A percentile compares a stretch with the other conserved stretches of the same genome.
These are phyloP conservation scores for Andricus quercusramuli DNA, from an alignment of 2,888 invertebrate species.

Conservation along the genomic window DNA sequence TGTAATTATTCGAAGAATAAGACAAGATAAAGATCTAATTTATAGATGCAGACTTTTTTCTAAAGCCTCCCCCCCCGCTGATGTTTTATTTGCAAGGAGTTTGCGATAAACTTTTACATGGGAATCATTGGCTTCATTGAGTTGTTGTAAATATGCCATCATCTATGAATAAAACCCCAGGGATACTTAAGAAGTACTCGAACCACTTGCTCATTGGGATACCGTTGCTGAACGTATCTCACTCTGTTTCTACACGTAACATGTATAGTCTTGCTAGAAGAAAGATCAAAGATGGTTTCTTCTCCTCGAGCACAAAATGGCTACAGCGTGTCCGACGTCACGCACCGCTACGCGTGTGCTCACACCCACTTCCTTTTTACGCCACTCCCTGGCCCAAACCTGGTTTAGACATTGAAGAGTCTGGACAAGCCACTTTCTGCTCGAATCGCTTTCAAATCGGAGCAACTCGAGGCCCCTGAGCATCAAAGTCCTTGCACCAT, in stretches of 20 bases:
- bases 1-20: neutral
- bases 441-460: conserved; percentile 35
- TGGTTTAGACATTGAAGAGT: conserved; percentile 56
- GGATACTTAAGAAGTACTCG: conserved; percentile 37
- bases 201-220: conserved; percentile 38
- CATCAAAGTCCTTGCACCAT: conserved; percentile 44
- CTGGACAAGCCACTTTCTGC: conserved; percentile 48
- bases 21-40: neutral
- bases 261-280: conserved; percentile 18
- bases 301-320: conserved; percentile 69
- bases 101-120: conserved; percentile 22
- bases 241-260: conserved; percentile 27
- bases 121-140: conserved; percentile 29
- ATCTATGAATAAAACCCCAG: conserved; percentile 37
- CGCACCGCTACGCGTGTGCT: conserved; percentile 76
- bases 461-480: conserved; percentile 39
- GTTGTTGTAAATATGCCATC: conserved; percentile 38
- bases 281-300: conserved; percentile 68
- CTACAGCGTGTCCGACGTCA: conserved; percentile 69
- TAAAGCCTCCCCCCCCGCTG: neutral
- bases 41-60: neutral
- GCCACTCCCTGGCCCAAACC: conserved; percentile 76
- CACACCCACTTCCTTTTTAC: conserved; percentile 79
- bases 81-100: conserved; percentile 22
- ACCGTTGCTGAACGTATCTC: conserved; percentile 17